Evolutionary conservation across 2,797 vertebrate genomes (phyloP).

Genomic region (Urosaurus nigricauda): DNA sequence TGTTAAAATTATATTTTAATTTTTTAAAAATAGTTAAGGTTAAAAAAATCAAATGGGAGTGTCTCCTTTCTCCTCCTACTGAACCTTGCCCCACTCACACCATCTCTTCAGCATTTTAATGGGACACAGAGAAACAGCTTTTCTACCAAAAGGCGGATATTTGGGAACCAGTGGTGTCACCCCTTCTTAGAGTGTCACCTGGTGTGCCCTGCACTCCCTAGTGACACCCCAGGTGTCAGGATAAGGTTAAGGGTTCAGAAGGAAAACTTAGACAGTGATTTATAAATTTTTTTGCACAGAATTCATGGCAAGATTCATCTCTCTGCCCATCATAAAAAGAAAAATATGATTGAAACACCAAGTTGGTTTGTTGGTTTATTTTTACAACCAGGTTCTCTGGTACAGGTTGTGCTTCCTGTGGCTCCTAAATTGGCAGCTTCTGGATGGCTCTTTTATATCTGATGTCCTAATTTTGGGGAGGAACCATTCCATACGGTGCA

Average conservation of each 20-base stretch:
- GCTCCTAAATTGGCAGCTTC: not conserved
- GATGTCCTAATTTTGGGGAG: not conserved
- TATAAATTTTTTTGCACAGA: not conserved
- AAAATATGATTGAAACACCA: not conserved
- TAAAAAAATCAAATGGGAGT: too few relatives aligned
- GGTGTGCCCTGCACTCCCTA: too few relatives aligned
- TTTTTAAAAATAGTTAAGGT: too few relatives aligned
- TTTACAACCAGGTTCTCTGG: not conserved
- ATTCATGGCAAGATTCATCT: not conserved
- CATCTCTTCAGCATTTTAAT: too few relatives aligned
- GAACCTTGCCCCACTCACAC: too few relatives aligned
- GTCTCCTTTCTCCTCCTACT: too few relatives aligned
- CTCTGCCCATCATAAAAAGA: not conserved
- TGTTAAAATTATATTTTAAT: too few relatives aligned
- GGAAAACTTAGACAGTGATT: not conserved
- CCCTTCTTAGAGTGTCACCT: too few relatives aligned
- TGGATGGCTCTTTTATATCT: not conserved
- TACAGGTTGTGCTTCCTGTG: not conserved
- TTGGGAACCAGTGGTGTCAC: too few relatives aligned
- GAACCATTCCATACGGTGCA: not conserved
- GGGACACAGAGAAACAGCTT: too few relatives aligned
- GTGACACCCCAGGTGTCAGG: too few relatives aligned
- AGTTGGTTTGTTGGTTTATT: not conserved
- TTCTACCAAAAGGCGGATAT: too few relatives aligned
- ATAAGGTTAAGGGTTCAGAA: not conserved